These are phyloP conservation scores for Umimayanthus chanpuru DNA, from an alignment of 92 coral and sea anemone species.

Conservation along the genomic window DNA sequence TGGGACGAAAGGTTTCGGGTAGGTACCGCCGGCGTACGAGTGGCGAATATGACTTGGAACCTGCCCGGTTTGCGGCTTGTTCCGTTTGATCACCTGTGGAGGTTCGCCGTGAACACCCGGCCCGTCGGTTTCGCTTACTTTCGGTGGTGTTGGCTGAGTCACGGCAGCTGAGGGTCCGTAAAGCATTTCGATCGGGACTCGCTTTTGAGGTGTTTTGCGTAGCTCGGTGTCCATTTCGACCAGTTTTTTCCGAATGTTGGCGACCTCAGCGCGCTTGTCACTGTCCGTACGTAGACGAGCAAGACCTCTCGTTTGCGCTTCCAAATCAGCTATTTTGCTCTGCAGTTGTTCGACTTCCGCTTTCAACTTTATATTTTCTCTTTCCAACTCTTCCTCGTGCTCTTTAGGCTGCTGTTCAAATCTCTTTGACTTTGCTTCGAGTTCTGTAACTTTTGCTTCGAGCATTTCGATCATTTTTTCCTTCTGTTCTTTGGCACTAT, in stretches of 20 bases:
- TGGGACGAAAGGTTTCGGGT: conserved; percentile 58
- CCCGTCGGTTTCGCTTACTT: conserved; percentile 8
- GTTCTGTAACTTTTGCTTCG: conserved; percentile 24
- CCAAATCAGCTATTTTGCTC: conserved; percentile 56
- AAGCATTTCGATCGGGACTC: conserved; percentile 23
- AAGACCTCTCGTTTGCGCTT: conserved; percentile 51
- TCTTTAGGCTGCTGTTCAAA: conserved; percentile 45
- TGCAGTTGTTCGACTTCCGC: conserved; percentile 52
- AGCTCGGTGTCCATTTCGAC: conserved; percentile 22
- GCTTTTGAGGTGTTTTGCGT: conserved; percentile 16
- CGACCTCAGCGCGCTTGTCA: conserved; percentile 6
- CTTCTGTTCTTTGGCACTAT: conserved; percentile 38
- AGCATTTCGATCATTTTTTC: conserved; percentile 29
- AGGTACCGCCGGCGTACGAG: conserved; percentile 56
- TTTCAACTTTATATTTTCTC: conserved; percentile 58
- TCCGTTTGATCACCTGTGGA: neutral
- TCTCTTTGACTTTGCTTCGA: conserved; percentile 7
- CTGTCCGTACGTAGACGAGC: conserved; percentile 6
- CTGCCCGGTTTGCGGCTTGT: conserved; percentile 32
- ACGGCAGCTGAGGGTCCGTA: conserved; percentile 25
- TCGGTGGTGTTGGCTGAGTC: neutral
- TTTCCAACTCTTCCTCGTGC: conserved; percentile 34
- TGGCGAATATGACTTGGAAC: conserved; percentile 61
- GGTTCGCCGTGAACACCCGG: neutral
- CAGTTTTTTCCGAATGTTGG: conserved; percentile 13